Base-by-base conservation (phyloP, 2,888 invertebrate genomes). In the Dasypogon diadema region DNA sequence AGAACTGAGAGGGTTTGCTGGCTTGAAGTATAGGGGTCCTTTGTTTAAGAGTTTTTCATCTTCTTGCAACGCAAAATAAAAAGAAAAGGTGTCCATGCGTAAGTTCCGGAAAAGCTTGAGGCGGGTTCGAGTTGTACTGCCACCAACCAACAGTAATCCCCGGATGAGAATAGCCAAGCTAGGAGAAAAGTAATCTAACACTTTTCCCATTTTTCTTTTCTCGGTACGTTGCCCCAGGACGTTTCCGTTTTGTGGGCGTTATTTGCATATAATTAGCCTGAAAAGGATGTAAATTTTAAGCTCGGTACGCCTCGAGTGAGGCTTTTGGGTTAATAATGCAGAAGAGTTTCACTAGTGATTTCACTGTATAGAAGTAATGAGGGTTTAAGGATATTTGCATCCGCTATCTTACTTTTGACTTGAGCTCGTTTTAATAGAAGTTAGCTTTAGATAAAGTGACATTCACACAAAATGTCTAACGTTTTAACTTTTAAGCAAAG, bases 201-300 rank as follows among this genome's bases (percentile, higher is more conserved):
- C 74, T 74, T 74, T 74, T 51, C 34, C 16, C 58, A 42, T 58
- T 74, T 74, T 65, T 75, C 48, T 74, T 51, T 60, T 63, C 30
- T 22, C 42, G 63, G 54, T 63, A 65, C 75, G 68, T 54, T 65
- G 75, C 65, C 65, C 54, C 55, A n/a, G 75, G 65, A 37, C 55
- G 14, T 65, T 75, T 60, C 63, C 63, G 51, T 65, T 75, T 22
- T 65, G 37, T 63, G 65, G 75, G 54, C 54, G 65, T 63, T 75
- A 75, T 75, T 75, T 75, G 75, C 75, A 75, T 75, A 65, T 75
- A 75, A 75, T 75, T 75, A 75, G 75, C 75, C 65, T 65, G 65
- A 22, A 37, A 75, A 65, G 70, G 55, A 75, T 75, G 75, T 63
- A 75, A 75, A 75, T 75, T 75, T 65, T 51, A 18, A 12, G 70